A percentile compares a stretch with the other conserved stretches of the same genome.
phyloP scores from a whole-genome alignment of 1,140 invertebrate species.

The Lasioglossum albipes region DNA sequence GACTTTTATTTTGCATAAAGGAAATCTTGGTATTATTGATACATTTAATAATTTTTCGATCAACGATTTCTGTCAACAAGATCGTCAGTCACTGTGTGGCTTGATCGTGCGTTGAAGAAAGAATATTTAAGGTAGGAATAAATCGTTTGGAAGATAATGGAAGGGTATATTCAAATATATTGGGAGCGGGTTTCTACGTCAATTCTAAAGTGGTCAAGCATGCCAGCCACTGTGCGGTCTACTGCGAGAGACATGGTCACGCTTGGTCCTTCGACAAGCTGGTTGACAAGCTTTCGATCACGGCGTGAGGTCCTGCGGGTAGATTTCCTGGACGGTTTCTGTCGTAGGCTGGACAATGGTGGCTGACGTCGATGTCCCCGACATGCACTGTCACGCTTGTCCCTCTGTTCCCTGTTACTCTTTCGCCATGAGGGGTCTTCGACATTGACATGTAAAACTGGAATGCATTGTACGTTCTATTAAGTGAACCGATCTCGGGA shows the following conservation, averaged over 20 bases:
- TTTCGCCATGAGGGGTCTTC: constrained; percentile 54
- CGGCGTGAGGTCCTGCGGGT: constrained; percentile 63
- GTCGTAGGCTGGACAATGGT: constrained; percentile 66
- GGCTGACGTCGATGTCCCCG: constrained; percentile 59
- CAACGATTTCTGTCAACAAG: no score
- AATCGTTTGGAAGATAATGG: background rate
- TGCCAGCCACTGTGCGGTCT: background rate
- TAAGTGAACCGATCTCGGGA: background rate
- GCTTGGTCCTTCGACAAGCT: constrained; percentile 54
- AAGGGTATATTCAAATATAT: background rate
- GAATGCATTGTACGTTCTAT: background rate
- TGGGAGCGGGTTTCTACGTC: background rate
- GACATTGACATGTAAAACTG: constrained; percentile 46
- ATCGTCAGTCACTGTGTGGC: no score
- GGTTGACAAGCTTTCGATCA: constrained; percentile 70
- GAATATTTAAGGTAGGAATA: no score
- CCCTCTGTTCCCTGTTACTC: constrained; percentile 68
- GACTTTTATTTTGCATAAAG: no score
- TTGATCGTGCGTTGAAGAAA: no score
- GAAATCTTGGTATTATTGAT: no score
- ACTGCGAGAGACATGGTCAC: constrained; percentile 52
- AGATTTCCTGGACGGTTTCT: constrained; percentile 67
- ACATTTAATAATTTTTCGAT: no score
- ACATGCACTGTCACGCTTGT: constrained; percentile 71
- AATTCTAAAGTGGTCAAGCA: background rate